These are phyloP conservation scores for Metridium senile DNA, from an alignment of 92 coral and sea anemone species.

Conservation along the genomic window DNA sequence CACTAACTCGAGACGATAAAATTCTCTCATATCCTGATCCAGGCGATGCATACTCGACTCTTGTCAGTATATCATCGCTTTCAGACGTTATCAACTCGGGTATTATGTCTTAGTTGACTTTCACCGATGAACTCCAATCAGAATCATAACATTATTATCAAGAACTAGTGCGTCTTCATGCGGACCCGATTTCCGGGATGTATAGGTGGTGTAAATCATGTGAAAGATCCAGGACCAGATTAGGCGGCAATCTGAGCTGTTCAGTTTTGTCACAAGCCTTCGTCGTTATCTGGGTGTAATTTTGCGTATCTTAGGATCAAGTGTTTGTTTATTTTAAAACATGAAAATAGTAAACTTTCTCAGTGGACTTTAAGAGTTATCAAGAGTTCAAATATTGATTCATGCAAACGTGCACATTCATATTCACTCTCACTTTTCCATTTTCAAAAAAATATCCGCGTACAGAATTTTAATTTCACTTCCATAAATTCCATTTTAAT, in stretches of 20 bases:
- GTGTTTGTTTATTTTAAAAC: constrained; percentile 27
- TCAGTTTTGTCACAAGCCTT: neutral
- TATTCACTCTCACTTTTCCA: too few relatives aligned
- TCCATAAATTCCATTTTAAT: too few relatives aligned
- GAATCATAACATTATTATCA: constrained; percentile 6
- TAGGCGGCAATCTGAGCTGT: neutral
- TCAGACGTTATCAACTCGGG: neutral
- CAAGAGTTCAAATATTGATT: too few relatives aligned
- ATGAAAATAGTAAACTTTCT: constrained; percentile 11
- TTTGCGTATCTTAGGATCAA: neutral
- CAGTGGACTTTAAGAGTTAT: neutral
- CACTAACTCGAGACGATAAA: neutral
- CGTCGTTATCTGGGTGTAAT: constrained; percentile 3
- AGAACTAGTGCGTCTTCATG: neutral
- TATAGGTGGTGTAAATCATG: neutral
- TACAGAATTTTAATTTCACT: too few relatives aligned
- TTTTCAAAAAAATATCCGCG: too few relatives aligned
- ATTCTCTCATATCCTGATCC: constrained; percentile 13
- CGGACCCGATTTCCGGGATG: neutral
- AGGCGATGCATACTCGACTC: too few relatives aligned
- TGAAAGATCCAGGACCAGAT: neutral
- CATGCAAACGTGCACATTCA: too few relatives aligned
- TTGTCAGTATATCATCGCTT: neutral
- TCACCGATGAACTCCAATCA: constrained; percentile 4
- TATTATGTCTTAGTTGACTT: constrained; percentile 4